phyloP scores from a whole-genome alignment of 2,797 vertebrate genomes.

The Knipowitschia caucasica region DNA sequence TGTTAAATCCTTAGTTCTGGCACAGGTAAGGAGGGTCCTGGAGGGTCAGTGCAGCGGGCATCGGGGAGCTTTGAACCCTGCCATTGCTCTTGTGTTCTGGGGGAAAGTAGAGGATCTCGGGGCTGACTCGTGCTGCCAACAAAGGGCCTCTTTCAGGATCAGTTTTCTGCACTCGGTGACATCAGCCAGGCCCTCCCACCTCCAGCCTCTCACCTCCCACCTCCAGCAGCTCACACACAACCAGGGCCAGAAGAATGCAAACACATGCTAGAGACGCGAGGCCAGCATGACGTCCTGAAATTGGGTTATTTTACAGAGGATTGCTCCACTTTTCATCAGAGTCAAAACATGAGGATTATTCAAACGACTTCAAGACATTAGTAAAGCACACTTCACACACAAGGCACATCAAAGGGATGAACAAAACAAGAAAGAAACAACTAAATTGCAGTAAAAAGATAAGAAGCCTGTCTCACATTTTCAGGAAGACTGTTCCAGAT shows the following conservation, averaged over 20 bases:
- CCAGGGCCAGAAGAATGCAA: slow-evolving; percentile 47
- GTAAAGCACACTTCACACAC: slow-evolving; percentile 66
- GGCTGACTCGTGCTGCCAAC: slow-evolving; percentile 85
- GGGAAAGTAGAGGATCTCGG: slow-evolving; percentile 67
- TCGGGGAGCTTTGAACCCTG: slow-evolving; percentile 46
- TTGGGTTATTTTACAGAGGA: slow-evolving; percentile 19
- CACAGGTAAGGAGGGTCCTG: too few species aligned
- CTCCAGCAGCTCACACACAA: slow-evolving; percentile 55
- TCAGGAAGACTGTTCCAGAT: too few species aligned
- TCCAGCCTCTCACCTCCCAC: slow-evolving; percentile 59
- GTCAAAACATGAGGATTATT: slow-evolving; percentile 41
- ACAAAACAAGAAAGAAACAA: too few species aligned
- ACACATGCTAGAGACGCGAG: slow-evolving; percentile 41
- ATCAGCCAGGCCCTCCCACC: slow-evolving; percentile 85
- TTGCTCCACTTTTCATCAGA: slow-evolving; percentile 38
- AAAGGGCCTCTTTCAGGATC: slow-evolving; percentile 91
- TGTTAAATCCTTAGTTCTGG: slow-evolving; percentile 43
- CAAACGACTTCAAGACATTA: slow-evolving; percentile 54
- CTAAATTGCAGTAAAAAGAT: too few species aligned
- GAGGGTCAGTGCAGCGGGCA: slow-evolving; percentile 62
- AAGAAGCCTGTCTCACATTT: too few species aligned
- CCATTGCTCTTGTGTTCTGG: slow-evolving; percentile 65
- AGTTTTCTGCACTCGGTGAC: slow-evolving; percentile 83
- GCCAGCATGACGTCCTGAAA: slow-evolving; percentile 24
- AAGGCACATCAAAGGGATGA: too few species aligned